phyloP scores from a whole-genome alignment of 2,113 vertebrate species.

The Neogale vison region DNA sequence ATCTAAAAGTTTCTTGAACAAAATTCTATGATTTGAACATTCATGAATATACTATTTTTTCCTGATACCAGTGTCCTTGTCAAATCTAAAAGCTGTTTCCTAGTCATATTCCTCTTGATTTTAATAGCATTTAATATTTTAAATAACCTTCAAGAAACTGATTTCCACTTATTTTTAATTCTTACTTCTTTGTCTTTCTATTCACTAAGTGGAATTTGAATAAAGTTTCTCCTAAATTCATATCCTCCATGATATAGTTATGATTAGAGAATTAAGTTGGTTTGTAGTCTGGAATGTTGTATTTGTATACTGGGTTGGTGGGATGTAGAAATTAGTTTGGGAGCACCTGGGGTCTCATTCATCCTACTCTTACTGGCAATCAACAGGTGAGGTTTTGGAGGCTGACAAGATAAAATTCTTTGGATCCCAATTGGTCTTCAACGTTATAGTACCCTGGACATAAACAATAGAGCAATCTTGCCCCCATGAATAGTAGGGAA shows the following conservation, averaged over 20 bases:
- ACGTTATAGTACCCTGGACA: neutral
- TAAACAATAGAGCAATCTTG: neutral
- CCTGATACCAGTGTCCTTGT: neutral
- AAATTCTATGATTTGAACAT: neutral
- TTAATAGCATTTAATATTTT: neutral
- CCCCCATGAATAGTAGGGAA: neutral
- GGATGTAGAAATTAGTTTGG: neutral
- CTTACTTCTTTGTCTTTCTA: neutral
- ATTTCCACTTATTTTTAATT: neutral
- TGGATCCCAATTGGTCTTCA: neutral
- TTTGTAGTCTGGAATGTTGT: neutral
- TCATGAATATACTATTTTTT: neutral
- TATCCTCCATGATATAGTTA: neutral
- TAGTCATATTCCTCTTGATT: neutral
- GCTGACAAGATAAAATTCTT: neutral
- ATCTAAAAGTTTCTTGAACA: neutral
- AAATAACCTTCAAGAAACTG: neutral
- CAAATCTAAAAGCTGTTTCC: neutral
- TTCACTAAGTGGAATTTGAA: neutral
- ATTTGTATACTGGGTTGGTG: neutral
- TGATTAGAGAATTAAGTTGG: neutral
- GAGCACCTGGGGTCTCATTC: neutral
- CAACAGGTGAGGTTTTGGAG: neutral
- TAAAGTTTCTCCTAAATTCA: neutral
- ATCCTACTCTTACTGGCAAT: neutral